A percentile compares a stretch with the other conserved stretches of the same genome.
phyloP scores from a whole-genome alignment of 2,113 vertebrate species.

The Bettongia penicillata region DNA sequence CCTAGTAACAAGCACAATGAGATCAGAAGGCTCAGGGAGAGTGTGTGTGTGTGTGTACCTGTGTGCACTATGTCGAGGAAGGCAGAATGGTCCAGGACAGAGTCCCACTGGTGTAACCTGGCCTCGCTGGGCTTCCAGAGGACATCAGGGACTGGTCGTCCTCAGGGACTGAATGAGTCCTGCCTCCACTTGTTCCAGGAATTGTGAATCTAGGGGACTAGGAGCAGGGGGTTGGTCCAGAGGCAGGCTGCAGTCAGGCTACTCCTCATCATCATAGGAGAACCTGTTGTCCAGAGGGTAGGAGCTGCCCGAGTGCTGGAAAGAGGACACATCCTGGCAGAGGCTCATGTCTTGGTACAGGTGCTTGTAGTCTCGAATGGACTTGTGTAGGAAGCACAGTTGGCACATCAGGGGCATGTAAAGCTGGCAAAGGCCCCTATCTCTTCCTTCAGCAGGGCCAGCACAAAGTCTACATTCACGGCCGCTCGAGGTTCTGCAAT shows the following conservation, averaged over 20 bases:
- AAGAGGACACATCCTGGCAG: conserved; percentile 83
- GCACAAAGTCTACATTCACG: conserved; percentile 84
- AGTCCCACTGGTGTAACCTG: fast-evolving
- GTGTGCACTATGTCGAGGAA: conserved; percentile 48
- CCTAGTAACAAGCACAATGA: background rate
- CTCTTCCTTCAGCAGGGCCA: conserved; percentile 87
- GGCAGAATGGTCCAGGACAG: background rate
- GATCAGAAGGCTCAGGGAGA: background rate
- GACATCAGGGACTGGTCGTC: background rate
- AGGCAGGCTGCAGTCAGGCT: conserved; percentile 62
- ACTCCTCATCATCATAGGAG: conserved; percentile 85
- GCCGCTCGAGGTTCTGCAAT: conserved; percentile 69
- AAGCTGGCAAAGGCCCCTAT: conserved; percentile 89
- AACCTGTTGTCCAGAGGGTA: conserved; percentile 84
- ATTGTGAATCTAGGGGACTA: conserved; percentile 83
- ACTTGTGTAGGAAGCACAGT: conserved; percentile 88
- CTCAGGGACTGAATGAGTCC: conserved; percentile 86
- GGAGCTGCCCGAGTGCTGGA: conserved; percentile 84
- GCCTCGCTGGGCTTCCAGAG: too few relatives aligned
- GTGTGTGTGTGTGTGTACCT: background rate
- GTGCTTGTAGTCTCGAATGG: conserved; percentile 88
- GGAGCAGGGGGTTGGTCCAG: conserved; percentile 68
- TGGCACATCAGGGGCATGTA: conserved; percentile 90
- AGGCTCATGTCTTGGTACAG: conserved; percentile 79
- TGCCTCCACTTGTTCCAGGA: conserved; percentile 88